Evolutionary conservation across 2,797 vertebrate genomes (phyloP).

Genomic region (Malacoctenus gilli): DNA sequence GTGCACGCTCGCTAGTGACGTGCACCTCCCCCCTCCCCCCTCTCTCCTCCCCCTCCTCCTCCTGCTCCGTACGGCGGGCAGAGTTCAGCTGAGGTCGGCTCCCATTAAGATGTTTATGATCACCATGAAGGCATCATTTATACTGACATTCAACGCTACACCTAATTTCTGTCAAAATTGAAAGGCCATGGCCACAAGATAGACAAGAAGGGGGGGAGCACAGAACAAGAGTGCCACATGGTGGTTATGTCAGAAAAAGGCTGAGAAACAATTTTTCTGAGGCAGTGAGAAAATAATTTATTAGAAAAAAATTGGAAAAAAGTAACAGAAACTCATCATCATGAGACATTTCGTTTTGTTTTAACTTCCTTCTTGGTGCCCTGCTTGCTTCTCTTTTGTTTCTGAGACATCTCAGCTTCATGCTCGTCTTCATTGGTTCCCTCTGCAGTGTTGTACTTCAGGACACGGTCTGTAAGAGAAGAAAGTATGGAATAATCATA

Average conservation of each 20-base stretch:
- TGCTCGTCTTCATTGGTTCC: background rate
- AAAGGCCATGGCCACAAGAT: conserved; percentile 4
- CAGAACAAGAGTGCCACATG: conserved; percentile 55
- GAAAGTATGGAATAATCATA: background rate
- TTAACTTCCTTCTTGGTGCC: background rate
- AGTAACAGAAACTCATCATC: background rate
- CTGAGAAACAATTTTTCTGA: background rate
- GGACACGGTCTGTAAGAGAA: conserved; percentile 34
- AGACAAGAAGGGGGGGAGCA: background rate
- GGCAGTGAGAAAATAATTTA: background rate
- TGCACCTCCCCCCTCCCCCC: background rate
- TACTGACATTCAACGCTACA: conserved; percentile 14
- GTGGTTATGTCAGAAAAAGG: conserved; percentile 37
- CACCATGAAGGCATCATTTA: conserved; percentile 21
- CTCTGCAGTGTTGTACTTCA: conserved; percentile 36
- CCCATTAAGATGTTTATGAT: conserved; percentile 36
- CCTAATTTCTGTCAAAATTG: conserved; percentile 6
- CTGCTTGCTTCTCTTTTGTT: background rate
- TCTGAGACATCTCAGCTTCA: background rate
- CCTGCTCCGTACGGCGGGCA: conserved; percentile 8
- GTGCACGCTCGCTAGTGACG: conserved; percentile 11
- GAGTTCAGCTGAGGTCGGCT: conserved; percentile 45
- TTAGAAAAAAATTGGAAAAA: background rate
- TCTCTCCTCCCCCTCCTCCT: no score
- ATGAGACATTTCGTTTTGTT: accelerated